Base-by-base conservation (phyloP, 2,888 invertebrate genomes). In the Salticus scenicus region DNA sequence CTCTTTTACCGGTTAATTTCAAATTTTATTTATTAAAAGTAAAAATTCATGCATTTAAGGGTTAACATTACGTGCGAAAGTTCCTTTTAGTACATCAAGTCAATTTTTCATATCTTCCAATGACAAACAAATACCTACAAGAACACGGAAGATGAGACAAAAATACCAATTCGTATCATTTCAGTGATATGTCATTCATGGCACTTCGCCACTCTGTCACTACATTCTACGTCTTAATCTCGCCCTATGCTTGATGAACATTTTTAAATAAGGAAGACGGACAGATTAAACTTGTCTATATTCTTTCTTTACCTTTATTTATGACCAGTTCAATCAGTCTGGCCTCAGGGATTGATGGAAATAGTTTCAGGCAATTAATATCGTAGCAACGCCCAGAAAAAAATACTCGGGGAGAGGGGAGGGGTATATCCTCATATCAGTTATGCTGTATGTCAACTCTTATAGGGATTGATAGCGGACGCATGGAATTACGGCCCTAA, bases 291-390 rank as follows among this genome's bases (percentile, higher is more conserved):
- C 80, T 75, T 75, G 82, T 82, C 75, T 75, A 82, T 75, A 75
- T 81, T 64, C 75, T 75, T 57, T 71, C 82, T 70, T 75, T 75
- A 82, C 37, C 31, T 70, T 82, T 74, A 82, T 82, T 82, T 82
- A 82, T 69, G 75, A 76, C 82, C 75, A 75, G 75, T 82, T 82
- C 74, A 30, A 24, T 5, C 57, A 24, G 24, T 24, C 8, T 24
- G 24, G 70, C 41, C 41, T n/a, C 27, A 57, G 37, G 66, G 30
- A 67, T 75, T 82, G 82, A 70, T 27, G 41, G 41, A 74, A 70
- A 82, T 82, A 75, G 75, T 75, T 82, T 37, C 41, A 2, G 27
- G 70, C 82, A 82, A 82, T 82, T 82, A 82, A 82, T 82, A 64
- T 57, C 70, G 37, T 37, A 74, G 67, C 75, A 41, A 47, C 70